Conservation (phyloP, 2,888 invertebrate species). For the Drosophila leonis region DNA sequence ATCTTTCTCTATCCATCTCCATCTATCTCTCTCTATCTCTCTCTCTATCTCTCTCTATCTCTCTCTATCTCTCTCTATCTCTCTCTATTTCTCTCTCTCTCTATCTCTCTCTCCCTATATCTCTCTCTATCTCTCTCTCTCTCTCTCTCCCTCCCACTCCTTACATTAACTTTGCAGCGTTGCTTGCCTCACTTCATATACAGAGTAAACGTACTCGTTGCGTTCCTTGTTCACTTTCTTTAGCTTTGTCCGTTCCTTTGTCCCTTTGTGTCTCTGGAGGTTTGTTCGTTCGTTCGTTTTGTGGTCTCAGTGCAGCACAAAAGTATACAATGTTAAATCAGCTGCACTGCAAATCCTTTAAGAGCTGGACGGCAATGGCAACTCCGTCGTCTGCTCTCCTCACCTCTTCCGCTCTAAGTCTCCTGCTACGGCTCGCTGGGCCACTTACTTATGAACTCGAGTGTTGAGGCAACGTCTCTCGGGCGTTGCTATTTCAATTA, state of each 20-base stretch:
- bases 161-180: not conserved
- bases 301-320: conserved; percentile 45
- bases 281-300: conserved; percentile 14
- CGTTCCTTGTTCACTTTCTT: not conserved
- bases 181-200: not conserved
- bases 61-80: not conserved
- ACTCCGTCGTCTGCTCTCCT: not conserved
- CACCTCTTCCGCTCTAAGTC: not conserved
- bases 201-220: conserved; percentile 8
- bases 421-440: conserved; percentile 34
- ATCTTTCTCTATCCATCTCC: no score
- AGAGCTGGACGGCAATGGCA: conserved; percentile 15
- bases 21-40: not conserved
- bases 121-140: not conserved
- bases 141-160: not conserved
- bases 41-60: not conserved
- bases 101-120: not conserved
- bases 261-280: conserved; percentile 15
- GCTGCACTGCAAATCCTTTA: conserved; percentile 40
- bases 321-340: conserved; percentile 54
- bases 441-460: conserved; percentile 54
- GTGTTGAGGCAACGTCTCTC: conserved; percentile 48
- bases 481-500: conserved; percentile 58
- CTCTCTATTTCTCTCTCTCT: not conserved
- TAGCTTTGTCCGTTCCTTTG: not conserved